A percentile compares a stretch with the other conserved stretches of the same genome.
Evolutionary conservation across 2,113 vertebrate genomes (phyloP).

Genomic region (Syngnathoides biaculeatus): DNA sequence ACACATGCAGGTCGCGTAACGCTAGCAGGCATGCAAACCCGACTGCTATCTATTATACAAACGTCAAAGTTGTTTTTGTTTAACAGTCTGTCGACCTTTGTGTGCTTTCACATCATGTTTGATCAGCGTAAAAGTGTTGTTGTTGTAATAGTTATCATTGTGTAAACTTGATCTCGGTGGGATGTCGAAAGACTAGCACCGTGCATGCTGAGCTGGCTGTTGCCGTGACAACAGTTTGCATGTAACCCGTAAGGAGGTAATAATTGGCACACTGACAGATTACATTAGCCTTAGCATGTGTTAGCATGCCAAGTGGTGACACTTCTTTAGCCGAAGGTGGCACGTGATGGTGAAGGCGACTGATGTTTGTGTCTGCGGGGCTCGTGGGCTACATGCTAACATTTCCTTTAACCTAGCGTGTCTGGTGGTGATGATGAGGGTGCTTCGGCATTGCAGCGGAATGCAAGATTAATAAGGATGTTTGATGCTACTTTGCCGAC

Average conservation of each 20-base stretch:
- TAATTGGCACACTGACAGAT: neutral
- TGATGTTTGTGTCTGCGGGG: neutral
- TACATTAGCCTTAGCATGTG: neutral
- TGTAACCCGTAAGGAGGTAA: neutral
- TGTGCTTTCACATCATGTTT: neutral
- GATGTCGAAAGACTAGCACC: slow-evolving; percentile 2
- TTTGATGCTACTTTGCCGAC: too few species aligned
- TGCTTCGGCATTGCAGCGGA: neutral
- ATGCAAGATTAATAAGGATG: neutral
- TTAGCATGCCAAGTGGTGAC: neutral
- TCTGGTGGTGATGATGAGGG: neutral
- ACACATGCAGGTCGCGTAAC: neutral
- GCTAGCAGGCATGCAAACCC: neutral
- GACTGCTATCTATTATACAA: neutral
- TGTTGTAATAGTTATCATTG: neutral
- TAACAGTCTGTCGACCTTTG: neutral
- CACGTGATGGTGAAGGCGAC: neutral
- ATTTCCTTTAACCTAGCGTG: neutral
- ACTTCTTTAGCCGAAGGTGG: neutral
- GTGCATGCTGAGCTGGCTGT: neutral
- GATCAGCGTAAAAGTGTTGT: neutral
- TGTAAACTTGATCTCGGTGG: neutral
- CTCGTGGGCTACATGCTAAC: neutral
- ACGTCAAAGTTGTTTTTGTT: neutral
- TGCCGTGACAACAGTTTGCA: neutral